A percentile compares a stretch with the other conserved stretches of the same genome.
Conservation (phyloP, 2,113 vertebrate genomes). For the Trogon surrucura region DNA sequence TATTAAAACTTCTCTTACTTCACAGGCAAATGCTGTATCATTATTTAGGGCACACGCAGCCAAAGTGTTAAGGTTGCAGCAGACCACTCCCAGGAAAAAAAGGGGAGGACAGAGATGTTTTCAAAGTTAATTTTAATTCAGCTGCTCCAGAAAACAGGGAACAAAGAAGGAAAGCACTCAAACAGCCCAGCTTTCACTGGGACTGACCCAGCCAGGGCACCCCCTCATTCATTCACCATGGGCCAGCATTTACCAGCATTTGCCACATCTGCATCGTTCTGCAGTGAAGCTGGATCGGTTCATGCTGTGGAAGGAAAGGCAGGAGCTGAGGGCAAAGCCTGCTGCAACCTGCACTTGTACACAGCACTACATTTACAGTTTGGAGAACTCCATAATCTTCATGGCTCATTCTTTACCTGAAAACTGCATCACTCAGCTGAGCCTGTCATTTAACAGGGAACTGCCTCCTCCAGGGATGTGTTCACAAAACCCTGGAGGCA, state of each 20-base stretch:
- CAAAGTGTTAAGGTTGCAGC: background rate
- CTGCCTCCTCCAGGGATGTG: background rate
- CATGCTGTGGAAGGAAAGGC: background rate
- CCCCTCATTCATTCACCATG: background rate
- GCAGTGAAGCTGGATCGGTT: background rate
- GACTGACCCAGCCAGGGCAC: background rate
- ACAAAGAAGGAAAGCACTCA: background rate
- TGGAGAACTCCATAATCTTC: background rate
- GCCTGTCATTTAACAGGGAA: background rate
- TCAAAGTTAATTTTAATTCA: background rate
- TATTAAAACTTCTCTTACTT: background rate
- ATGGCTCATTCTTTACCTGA: background rate
- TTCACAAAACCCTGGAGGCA: background rate
- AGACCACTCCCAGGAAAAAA: background rate
- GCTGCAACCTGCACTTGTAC: background rate
- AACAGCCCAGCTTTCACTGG: background rate
- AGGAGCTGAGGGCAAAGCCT: background rate
- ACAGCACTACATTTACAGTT: rapidly evolving
- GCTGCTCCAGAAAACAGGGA: background rate
- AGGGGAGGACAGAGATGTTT: background rate
- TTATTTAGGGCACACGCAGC: constrained; percentile 1
- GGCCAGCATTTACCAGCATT: background rate
- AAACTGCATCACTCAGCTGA: background rate
- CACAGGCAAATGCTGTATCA: background rate
- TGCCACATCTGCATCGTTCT: background rate